phyloP scores from a whole-genome alignment of 37 sponge, comb jelly and placozoan species.

The Tethya wilhelma region DNA sequence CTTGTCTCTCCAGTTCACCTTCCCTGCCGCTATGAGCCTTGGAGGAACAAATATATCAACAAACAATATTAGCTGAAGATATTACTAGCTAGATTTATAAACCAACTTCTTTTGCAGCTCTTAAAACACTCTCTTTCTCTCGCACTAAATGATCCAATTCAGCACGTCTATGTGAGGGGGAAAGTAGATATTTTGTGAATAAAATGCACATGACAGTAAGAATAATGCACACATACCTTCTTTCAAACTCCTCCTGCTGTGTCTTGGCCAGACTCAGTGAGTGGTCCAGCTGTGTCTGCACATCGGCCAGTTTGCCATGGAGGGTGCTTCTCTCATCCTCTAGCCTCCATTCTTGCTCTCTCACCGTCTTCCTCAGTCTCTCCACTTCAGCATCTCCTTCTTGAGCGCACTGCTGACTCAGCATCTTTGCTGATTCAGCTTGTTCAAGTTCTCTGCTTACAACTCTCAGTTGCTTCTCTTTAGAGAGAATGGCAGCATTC shows the following conservation, averaged over 20 bases:
- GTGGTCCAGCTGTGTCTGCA: slow-evolving; percentile 16
- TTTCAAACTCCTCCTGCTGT: slow-evolving; percentile 19
- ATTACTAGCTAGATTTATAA: background rate
- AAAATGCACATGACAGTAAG: no score
- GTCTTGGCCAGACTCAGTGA: background rate
- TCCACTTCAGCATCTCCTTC: background rate
- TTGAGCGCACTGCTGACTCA: background rate
- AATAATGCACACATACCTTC: background rate
- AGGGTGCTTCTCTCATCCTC: background rate
- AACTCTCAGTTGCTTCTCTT: slow-evolving; percentile 10
- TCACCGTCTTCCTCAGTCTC: slow-evolving; percentile 5
- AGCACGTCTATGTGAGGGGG: background rate
- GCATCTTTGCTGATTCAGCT: slow-evolving; percentile 52
- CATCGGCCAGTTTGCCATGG: background rate
- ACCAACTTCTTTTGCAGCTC: slow-evolving; percentile 38
- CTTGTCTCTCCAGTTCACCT: slow-evolving; percentile 2
- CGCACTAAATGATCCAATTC: slow-evolving; percentile 19
- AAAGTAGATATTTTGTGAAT: background rate
- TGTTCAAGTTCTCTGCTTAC: slow-evolving; percentile 46
- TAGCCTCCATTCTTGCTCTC: slow-evolving; percentile 12
- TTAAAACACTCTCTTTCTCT: slow-evolving; percentile 25
- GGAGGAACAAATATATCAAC: background rate
- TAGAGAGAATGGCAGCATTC: background rate
- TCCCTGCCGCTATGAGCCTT: slow-evolving; percentile 15
- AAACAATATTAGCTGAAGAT: background rate